Conservation (phyloP, 1,140 invertebrate species). For the Aporrectodea caliginosa region DNA sequence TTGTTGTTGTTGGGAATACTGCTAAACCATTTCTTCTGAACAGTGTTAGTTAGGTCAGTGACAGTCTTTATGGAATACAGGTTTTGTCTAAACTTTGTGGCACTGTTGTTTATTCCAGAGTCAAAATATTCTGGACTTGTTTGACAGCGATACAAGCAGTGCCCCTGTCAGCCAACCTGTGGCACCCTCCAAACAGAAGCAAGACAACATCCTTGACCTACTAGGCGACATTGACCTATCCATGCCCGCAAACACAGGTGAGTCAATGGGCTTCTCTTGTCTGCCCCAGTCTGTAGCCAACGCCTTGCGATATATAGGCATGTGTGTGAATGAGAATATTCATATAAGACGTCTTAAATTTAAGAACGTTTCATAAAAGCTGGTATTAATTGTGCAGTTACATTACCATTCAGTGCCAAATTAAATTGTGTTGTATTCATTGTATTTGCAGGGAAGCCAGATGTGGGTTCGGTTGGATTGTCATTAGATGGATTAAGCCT, state of each 20-base stretch:
- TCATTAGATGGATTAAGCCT: neutral
- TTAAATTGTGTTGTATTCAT: too few relatives aligned
- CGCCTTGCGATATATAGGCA: too few relatives aligned
- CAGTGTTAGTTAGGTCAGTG: too few relatives aligned
- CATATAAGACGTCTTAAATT: too few relatives aligned
- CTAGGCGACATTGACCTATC: conserved; percentile 62
- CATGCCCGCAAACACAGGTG: neutral
- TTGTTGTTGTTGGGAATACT: too few relatives aligned
- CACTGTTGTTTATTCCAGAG: conserved; percentile 44
- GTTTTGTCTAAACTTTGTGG: too few relatives aligned
- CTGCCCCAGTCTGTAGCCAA: neutral
- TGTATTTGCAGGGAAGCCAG: neutral
- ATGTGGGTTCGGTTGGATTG: neutral
- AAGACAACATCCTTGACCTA: conserved; percentile 76
- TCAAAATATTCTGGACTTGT: conserved; percentile 51
- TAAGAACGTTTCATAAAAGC: too few relatives aligned
- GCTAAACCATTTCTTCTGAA: too few relatives aligned
- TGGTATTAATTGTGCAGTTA: too few relatives aligned
- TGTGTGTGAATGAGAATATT: too few relatives aligned
- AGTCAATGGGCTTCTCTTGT: conserved; percentile 45
- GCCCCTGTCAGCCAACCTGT: conserved; percentile 29
- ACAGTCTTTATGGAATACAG: too few relatives aligned
- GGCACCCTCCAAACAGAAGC: conserved; percentile 17
- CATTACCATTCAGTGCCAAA: too few relatives aligned
- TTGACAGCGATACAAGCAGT: conserved; percentile 40